Conservation (phyloP, 2,888 invertebrate genomes). For the Pinctada fucata region DNA sequence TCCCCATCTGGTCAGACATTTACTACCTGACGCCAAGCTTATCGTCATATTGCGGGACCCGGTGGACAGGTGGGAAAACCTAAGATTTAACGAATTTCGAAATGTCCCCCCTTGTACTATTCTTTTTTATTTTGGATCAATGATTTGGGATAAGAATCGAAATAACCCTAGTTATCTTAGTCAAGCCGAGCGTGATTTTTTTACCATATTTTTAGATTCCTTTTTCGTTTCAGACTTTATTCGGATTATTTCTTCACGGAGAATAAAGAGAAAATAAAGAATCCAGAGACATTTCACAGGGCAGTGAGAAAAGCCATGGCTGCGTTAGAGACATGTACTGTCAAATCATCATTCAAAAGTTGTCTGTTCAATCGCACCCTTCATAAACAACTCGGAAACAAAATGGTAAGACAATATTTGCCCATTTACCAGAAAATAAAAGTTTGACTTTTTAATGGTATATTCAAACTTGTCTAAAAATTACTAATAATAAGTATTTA, state of each 20-base stretch:
- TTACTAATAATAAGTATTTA: too few relatives aligned
- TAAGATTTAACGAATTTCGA: neutral
- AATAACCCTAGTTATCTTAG: too few relatives aligned
- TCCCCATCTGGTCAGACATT: slow-evolving; percentile 36
- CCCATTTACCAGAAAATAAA: neutral
- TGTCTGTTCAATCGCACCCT: slow-evolving; percentile 10
- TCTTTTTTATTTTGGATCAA: too few relatives aligned
- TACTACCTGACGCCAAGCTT: slow-evolving; percentile 33
- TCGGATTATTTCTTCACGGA: neutral
- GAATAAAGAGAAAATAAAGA: neutral
- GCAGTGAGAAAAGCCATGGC: slow-evolving; percentile 10
- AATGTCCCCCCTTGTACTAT: too few relatives aligned
- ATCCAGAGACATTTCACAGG: slow-evolving; percentile 9
- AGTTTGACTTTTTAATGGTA: neutral
- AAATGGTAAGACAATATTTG: slow-evolving; percentile 1
- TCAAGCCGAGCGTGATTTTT: too few relatives aligned
- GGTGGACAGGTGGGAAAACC: slow-evolving; percentile 38
- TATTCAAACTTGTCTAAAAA: too few relatives aligned
- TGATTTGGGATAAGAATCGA: too few relatives aligned
- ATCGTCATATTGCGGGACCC: slow-evolving; percentile 43
- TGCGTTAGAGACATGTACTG: slow-evolving; percentile 8
- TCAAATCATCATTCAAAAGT: neutral
- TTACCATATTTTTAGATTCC: neutral
- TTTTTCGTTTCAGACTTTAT: neutral
- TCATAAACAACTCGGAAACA: slow-evolving; percentile 7